phyloP scores from a whole-genome alignment of 2,888 invertebrate genomes.

The Scaptomyza caliginosa region DNA sequence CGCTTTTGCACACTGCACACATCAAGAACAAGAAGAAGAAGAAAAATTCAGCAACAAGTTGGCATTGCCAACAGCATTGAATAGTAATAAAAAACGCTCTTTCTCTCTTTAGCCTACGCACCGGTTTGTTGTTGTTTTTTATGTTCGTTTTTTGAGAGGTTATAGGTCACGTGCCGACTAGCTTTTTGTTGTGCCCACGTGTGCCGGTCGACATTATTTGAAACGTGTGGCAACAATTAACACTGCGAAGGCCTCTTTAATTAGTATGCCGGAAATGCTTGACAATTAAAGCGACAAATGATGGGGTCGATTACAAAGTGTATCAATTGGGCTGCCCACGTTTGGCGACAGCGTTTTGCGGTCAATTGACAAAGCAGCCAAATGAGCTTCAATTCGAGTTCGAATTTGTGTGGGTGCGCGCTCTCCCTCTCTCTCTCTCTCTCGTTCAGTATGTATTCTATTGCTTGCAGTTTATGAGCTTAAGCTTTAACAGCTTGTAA shows the following conservation, averaged over 20 bases:
- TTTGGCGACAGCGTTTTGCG: conserved; percentile 21
- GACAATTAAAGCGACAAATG: conserved; percentile 37
- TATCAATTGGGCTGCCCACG: conserved; percentile 69
- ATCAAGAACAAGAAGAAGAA: not conserved
- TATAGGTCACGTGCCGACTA: conserved; percentile 58
- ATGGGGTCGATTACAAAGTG: conserved; percentile 61
- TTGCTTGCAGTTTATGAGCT: conserved; percentile 22
- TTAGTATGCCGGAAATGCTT: conserved; percentile 63
- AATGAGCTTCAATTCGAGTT: conserved; percentile 10
- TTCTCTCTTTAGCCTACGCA: conserved; percentile 33
- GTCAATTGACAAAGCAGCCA: conserved; percentile 47
- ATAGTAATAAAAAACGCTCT: not conserved
- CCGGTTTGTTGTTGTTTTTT: conserved; percentile 10
- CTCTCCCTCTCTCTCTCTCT: conserved; percentile 8
- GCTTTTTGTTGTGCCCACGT: conserved; percentile 58
- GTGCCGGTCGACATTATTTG: conserved; percentile 43
- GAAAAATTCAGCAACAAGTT: conserved; percentile 49
- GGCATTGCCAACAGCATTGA: not conserved
- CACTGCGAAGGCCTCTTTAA: conserved; percentile 55
- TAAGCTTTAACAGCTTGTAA: conserved; percentile 32
- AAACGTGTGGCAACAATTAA: conserved; percentile 75
- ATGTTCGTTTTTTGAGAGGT: conserved; percentile 31
- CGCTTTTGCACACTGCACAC: conserved; percentile 36
- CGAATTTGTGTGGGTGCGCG: conserved; percentile 39
- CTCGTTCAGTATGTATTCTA: not conserved